Evolutionary conservation across 1,140 invertebrate species (phyloP), one percentile per base, ranked within the genome.

Genomic region (Calliphora vicina): DNA sequence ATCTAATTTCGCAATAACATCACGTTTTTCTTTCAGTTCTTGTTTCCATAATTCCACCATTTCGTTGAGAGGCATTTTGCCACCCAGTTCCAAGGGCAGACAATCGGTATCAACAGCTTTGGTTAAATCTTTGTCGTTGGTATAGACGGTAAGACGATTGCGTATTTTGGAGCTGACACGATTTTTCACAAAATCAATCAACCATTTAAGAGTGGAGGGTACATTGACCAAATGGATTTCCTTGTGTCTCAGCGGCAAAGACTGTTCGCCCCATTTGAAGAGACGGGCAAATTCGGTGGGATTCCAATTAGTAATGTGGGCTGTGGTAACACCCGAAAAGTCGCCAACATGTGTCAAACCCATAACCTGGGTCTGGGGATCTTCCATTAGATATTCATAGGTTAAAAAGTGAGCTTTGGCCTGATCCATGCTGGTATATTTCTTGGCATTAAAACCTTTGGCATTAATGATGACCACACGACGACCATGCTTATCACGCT

Each of bases 41-140:
- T 92, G 91, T 84, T 94, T 94, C 86, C 95, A 95, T 85, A 90
- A 91, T 89, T 93, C 92, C n/a, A 95, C 94, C 95, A 97, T 97
- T 72, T 95, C 94, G 1, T 93, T 91, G 82, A 95, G 91, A 29
- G 95, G 94, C 81, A 96, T 91, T 17, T 92, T 91, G 0, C 96
- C 96, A 2, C 96, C 96, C 87, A 95, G 95, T 86, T 95, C 94
- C 43, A 93, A 93, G 0, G 96, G 96, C 27, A 97, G 89, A 84
- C 95, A 95, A 72, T 93, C 92, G 1, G 92, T 87, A 84, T 95
- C 93, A 10, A 96, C 91, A 9, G 91, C 86, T 84, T 94, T 92
- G 80, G 93, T 92, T 35, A 96, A 87, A 8, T 94, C 93, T n/a
- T 93, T 91, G 9, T 94, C 85, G 82, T 91, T 94, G 84, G 92